Conservation (phyloP, 35 echinoderm and acorn worm genomes). For the Amphiura filiformis region DNA sequence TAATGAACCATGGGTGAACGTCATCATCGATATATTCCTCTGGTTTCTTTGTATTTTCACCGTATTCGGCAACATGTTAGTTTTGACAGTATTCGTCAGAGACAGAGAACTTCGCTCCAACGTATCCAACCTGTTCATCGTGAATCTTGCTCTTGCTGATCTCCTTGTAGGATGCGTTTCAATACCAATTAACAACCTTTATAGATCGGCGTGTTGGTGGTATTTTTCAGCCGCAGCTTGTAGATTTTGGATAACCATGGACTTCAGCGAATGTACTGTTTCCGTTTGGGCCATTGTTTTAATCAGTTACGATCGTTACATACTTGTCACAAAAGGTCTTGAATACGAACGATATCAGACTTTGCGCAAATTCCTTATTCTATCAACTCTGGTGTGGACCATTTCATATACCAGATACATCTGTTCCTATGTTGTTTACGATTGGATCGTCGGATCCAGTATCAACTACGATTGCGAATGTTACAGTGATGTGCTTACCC, state of each 20-base stretch:
- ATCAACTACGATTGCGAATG: neutral
- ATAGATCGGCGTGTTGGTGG: constrained; percentile 12
- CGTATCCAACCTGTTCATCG: constrained; percentile 35
- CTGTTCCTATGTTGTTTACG: neutral
- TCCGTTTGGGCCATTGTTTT: constrained; percentile 35
- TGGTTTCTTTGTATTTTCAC: constrained; percentile 11
- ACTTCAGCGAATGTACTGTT: constrained; percentile 23
- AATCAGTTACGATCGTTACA: constrained; percentile 51
- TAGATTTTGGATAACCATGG: constrained; percentile 28
- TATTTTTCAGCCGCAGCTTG: constrained; percentile 34
- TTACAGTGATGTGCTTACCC: neutral
- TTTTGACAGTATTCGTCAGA: constrained; percentile 28
- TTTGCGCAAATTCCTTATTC: neutral
- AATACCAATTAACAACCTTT: constrained; percentile 31
- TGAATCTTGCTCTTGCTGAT: constrained; percentile 39
- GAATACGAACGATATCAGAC: constrained; percentile 22
- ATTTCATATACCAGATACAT: neutral
- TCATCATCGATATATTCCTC: neutral
- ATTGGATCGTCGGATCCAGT: neutral
- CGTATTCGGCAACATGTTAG: constrained; percentile 36
- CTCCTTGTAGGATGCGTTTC: constrained; percentile 30
- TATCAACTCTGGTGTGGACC: neutral
- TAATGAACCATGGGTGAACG: neutral
- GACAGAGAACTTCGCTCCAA: constrained; percentile 24
- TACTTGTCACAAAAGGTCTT: constrained; percentile 23